Percentiles rank a stretch among this genome's conserved stretches.
Evolutionary conservation across 2,888 invertebrate species (phyloP).

Genomic region (Plagiodera versicolora): DNA sequence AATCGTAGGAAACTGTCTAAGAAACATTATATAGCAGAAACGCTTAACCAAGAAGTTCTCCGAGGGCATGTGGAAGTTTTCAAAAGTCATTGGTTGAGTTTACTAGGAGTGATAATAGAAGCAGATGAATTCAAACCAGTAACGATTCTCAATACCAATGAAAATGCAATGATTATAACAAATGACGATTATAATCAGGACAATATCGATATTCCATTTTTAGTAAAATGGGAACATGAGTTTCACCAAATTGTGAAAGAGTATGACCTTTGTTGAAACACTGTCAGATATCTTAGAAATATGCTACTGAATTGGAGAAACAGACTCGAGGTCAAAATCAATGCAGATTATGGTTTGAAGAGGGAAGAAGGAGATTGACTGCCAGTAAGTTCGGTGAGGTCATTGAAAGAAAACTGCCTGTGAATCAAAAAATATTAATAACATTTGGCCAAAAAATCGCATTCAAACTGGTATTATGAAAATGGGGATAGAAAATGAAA

Average conservation of each 20-base stretch:
- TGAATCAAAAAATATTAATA: too few relatives aligned
- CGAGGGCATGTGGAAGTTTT: too few relatives aligned
- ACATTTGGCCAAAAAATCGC: too few relatives aligned
- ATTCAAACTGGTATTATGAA: background rate
- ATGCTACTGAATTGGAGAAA: background rate
- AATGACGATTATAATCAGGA: too few relatives aligned
- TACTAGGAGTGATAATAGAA: too few relatives aligned
- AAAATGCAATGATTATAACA: too few relatives aligned
- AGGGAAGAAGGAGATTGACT: background rate
- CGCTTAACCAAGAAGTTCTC: too few relatives aligned
- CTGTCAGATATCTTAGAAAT: background rate
- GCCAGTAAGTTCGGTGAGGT: conserved; percentile 8
- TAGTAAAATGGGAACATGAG: too few relatives aligned
- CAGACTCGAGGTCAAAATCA: too few relatives aligned
- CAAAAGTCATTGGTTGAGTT: too few relatives aligned
- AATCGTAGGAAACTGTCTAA: background rate
- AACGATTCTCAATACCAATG: background rate
- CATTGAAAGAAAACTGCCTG: too few relatives aligned
- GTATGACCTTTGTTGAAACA: background rate
- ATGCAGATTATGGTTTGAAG: conserved; percentile 1
- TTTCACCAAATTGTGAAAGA: background rate
- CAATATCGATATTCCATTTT: background rate
- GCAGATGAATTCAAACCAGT: too few relatives aligned
- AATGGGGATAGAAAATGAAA: conserved; percentile 2
- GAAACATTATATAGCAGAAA: background rate